Conservation (phyloP, 2,797 vertebrate genomes). For the Sebastes kiyomatsui region DNA sequence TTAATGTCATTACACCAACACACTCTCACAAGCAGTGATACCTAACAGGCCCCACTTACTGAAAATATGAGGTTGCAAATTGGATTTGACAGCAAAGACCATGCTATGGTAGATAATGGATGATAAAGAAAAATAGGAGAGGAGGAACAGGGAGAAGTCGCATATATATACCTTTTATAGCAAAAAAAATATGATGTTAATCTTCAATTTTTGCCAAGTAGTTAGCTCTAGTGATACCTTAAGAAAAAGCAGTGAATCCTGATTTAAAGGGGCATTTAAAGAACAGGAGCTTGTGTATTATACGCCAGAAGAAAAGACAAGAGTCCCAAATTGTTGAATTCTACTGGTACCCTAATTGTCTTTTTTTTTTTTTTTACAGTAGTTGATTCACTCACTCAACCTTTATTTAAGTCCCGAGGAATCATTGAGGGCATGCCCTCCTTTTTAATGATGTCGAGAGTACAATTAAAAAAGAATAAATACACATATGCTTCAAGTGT, state of each 20-base stretch:
- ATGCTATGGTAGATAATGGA: not conserved
- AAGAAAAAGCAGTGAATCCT: not conserved
- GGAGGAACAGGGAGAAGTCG: not conserved
- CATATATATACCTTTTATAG: not conserved
- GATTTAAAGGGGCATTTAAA: not conserved
- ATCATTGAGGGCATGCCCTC: not conserved
- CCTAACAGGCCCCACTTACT: not conserved
- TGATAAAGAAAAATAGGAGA: not conserved
- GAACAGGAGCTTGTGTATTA: not conserved
- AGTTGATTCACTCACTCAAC: not conserved
- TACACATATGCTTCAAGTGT: not conserved
- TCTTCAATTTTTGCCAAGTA: not conserved
- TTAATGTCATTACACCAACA: conserved; percentile 10
- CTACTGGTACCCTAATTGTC: not conserved
- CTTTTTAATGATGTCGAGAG: not conserved
- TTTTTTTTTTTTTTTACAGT: not conserved
- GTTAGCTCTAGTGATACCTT: not conserved
- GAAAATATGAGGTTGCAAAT: conserved; percentile 9
- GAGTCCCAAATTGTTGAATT: not conserved
- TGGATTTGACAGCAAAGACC: conserved; percentile 5
- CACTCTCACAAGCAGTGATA: conserved; percentile 1
- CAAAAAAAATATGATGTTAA: not conserved
- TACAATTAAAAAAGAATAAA: not conserved
- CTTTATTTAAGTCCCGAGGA: not conserved
- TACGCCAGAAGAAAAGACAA: not conserved